phyloP scores from a whole-genome alignment of 2,113 vertebrate genomes.

The Podilymbus podiceps region DNA sequence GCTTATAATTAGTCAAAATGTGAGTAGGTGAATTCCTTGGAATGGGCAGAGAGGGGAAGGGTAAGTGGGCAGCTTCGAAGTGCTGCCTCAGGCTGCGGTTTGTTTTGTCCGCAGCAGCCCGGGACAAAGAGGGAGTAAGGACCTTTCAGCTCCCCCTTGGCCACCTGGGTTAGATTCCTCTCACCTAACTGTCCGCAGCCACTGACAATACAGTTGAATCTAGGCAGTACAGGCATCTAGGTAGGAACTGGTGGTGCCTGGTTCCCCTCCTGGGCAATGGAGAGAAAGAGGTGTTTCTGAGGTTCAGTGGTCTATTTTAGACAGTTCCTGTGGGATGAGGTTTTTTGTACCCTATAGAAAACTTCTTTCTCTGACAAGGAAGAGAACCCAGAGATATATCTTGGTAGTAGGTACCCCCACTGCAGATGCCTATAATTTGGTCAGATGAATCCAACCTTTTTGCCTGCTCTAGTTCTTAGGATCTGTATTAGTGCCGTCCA shows the following conservation, averaged over 20 bases:
- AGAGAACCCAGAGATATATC: not conserved
- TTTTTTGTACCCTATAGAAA: not conserved
- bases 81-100: not conserved
- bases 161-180: not conserved
- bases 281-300: not conserved
- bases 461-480: not conserved
- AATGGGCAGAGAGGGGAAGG: not conserved
- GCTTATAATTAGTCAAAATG: not conserved
- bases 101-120: not conserved
- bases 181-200: not conserved
- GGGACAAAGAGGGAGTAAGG: not conserved
- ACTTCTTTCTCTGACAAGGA: not conserved
- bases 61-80: not conserved
- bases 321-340: not conserved
- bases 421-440: not conserved
- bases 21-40: not conserved
- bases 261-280: not conserved
- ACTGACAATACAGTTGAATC: not conserved
- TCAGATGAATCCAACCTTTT: not conserved
- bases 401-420: not conserved
- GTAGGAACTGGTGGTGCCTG: not conserved
- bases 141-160: not conserved
- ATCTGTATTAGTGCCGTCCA: not conserved
- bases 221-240: fast-evolving
- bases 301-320: not conserved